Evolutionary conservation across 1,140 invertebrate species (phyloP).

Genomic region (Mercenaria mercenaria): DNA sequence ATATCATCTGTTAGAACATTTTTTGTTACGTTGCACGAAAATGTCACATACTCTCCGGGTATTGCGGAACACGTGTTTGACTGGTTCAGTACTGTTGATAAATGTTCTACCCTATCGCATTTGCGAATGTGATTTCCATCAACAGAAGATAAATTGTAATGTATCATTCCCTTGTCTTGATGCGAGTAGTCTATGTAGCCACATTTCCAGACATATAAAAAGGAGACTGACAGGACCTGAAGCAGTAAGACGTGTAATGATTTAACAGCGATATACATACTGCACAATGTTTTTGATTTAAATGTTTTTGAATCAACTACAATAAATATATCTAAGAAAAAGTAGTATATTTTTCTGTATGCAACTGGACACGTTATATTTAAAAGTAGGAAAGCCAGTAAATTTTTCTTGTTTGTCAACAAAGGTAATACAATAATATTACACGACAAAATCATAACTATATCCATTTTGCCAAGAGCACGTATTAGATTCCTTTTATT

Average conservation of each 20-base stretch:
- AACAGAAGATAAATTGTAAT: not conserved
- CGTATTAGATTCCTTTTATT: not conserved
- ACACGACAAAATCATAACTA: no score
- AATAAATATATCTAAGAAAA: not conserved
- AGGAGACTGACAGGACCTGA: not conserved
- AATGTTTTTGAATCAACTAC: no score
- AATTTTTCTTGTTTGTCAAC: no score
- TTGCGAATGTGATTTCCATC: not conserved
- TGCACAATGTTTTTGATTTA: not conserved
- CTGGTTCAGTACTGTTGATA: no score
- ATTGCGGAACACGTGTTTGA: not conserved
- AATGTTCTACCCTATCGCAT: not conserved
- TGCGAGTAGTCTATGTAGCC: not conserved
- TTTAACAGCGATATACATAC: not conserved
- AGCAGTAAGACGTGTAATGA: not conserved
- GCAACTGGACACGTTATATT: not conserved
- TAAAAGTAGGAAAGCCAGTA: not conserved
- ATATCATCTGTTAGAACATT: not conserved
- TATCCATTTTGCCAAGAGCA: no score
- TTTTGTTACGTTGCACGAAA: not conserved
- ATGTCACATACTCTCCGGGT: not conserved
- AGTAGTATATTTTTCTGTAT: not conserved
- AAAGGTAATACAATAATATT: no score
- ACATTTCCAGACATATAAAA: not conserved
- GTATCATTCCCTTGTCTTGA: not conserved